A percentile compares a stretch with the other conserved stretches of the same genome.
phyloP scores from a whole-genome alignment of 2,888 invertebrate genomes.

The Caenorhabditis drosophilae region DNA sequence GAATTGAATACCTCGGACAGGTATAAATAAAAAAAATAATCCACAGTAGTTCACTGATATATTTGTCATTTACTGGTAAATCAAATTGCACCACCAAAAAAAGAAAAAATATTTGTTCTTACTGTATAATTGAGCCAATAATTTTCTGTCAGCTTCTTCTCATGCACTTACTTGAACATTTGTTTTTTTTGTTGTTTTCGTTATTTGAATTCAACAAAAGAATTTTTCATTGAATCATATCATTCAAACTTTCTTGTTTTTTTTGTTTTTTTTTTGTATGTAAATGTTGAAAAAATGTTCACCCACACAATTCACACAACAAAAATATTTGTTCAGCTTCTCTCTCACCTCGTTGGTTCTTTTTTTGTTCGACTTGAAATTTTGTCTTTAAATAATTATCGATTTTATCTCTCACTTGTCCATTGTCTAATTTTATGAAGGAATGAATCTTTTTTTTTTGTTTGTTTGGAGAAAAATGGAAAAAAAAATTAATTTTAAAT shows the following conservation, averaged over 20 bases:
- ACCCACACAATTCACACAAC: no score
- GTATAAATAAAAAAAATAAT: constrained; percentile 22
- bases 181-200: neutral
- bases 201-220: neutral
- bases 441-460: no score
- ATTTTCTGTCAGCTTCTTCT: neutral
- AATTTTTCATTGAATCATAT: no score
- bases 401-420: constrained; percentile 2
- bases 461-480: no score
- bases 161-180: neutral
- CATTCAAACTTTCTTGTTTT: neutral
- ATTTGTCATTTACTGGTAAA: no score
- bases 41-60: no score
- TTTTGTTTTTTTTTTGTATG: neutral
- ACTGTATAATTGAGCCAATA: neutral
- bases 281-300: no score
- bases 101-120: neutral
- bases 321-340: no score
- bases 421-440: neutral
- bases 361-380: no score
- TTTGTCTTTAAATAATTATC: no score
- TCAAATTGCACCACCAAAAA: neutral
- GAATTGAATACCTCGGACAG: constrained; percentile 37
- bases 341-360: neutral
- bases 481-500: neutral